Percentiles rank a stretch among this genome's conserved stretches.
phyloP scores from a whole-genome alignment of 2,888 invertebrate genomes.

The Standfussiana lucernea region DNA sequence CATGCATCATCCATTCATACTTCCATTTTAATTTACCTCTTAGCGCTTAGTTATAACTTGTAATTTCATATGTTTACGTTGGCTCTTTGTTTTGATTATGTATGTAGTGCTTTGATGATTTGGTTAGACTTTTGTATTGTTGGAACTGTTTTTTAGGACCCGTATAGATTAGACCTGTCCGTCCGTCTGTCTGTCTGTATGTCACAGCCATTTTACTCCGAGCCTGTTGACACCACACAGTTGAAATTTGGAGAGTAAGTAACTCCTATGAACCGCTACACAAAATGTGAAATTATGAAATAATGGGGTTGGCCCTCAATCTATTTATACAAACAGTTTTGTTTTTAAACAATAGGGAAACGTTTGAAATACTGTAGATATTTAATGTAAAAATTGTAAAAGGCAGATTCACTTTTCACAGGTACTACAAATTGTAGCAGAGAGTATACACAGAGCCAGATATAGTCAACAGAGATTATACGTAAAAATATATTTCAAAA shows the following conservation, averaged over 20 bases:
- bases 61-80: constrained; percentile 5
- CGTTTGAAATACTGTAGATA: too few species aligned
- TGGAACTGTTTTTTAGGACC: not conserved
- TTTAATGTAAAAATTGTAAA: not conserved
- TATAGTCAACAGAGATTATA: not conserved
- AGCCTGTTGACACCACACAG: too few species aligned
- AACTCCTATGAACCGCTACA: too few species aligned
- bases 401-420: not conserved
- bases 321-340: too few species aligned
- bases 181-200: too few species aligned
- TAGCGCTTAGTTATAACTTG: constrained; percentile 21
- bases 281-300: too few species aligned
- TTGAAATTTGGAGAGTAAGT: too few species aligned
- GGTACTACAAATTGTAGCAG: not conserved
- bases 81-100: not conserved
- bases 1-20: constrained; percentile 59
- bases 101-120: not conserved
- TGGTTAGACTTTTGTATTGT: not conserved
- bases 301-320: too few species aligned
- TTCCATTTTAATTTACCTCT: constrained; percentile 51
- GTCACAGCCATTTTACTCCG: too few species aligned
- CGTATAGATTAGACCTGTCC: not conserved
- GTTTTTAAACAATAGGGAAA: too few species aligned
- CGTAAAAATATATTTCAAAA: not conserved
- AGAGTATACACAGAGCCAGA: not conserved